Evolutionary conservation across 2,888 invertebrate species (phyloP), one percentile per base, ranked within the genome.

Genomic region (Epirrita christyi): DNA sequence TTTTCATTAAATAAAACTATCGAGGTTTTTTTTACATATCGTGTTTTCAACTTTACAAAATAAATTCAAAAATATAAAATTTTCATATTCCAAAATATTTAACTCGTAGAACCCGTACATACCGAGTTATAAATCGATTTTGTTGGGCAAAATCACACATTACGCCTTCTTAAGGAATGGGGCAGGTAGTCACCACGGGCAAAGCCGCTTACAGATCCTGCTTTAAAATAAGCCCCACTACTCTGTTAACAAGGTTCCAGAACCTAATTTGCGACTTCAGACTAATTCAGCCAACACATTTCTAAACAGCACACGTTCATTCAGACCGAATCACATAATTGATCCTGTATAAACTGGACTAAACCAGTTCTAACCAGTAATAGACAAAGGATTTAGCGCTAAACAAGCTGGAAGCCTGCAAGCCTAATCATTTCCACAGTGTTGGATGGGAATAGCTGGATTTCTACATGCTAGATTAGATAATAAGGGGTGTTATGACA

Each of bases 351-450:
- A 73, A 76, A 73, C 67, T 61, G 54, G 63, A 60, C 55, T 61
- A 55, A 70, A 60, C 77, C 75, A 67, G 47, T 63, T 62, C 66
- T 67, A 64, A 64, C 62, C 61, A 72, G 71, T 75, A 75, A 80
- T 82, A 82, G 82, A 85, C 83, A 83, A 85, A 84, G 83, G 82
- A 80, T 75, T 84, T 82, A 77, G 75, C 73, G 72, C 70, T 67
- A 72, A 78, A 79, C 78, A 77, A 76, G 76, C 76, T 74, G 70
- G 70, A 69, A 73, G 75, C 70, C 77, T 51, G 72, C 72, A 71
- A 75, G 76, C 73, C 79, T 76, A 79, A 80, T 80, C 72, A 78
- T 71, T 70, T 51, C 0, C 48, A 52, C 29, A 59, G 59, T 9
- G 1, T 7, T 5, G 9, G 13, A 9, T n/a, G n/a, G 44, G 15